Base-by-base conservation (phyloP, 2,113 vertebrate species). In the Tyto alba region DNA sequence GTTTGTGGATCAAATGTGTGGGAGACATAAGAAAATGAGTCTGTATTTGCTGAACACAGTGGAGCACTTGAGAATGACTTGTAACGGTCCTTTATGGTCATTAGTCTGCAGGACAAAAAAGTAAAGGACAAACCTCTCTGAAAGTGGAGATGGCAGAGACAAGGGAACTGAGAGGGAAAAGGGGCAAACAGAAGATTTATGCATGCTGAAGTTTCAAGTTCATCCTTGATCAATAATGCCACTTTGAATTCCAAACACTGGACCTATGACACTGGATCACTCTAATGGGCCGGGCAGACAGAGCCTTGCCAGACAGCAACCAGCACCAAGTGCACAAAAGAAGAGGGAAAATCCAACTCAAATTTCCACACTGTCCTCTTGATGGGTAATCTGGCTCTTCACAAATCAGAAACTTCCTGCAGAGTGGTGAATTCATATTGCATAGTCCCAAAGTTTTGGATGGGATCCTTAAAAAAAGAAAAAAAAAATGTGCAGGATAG, bases 381-480 rank as follows among this genome's bases (percentile, higher is more conserved):
- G n/a, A 64, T 0, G 2, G 30, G 6, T 36, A 30, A 64, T 50
- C 43, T 45, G 41, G 19, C 16, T 72, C n/a, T 64, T 56, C 50
- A 23, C 17, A 50, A 47, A 47, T 34, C 63, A 78, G 48, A 56
- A 75, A 68, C 23, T 73, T 75, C 74, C 71, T 82, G 89, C 26
- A 11, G 29, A 66, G 57, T 0, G 0, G 26, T 66, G 50, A 85
- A 36, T 59, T 95, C 74, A 43, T 67, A 22, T 62, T 21, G 0
- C 1, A 1, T 27, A 43, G 78, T 66, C 77, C 71, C 75, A 55
- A 76, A 73, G n/a, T 41, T 94, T 96, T 95, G 95, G 78, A 91
- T 59, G 75, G 21, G 73, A 78, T 95, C 56, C 91, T 48, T 94
- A 59, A 27, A 21, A 66, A 53, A 57, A 34, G 29, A 3, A 6